Conservation (phyloP, 2,113 vertebrate species). For the Lipophrys pholis region DNA sequence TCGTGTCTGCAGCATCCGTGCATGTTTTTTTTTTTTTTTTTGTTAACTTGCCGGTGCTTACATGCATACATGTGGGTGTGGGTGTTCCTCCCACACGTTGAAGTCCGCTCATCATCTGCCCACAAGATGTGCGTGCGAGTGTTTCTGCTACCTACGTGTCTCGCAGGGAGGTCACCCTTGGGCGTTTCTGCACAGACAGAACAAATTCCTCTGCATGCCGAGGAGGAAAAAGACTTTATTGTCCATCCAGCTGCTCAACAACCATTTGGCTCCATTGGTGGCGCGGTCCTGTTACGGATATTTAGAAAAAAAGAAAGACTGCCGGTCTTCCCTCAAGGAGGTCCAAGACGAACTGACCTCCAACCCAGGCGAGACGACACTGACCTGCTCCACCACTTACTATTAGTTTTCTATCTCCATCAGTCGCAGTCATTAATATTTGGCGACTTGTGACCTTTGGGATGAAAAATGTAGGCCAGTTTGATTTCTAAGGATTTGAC, state of each 20-base stretch:
- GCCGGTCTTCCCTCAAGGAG: conserved; percentile 22
- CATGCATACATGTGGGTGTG: not conserved
- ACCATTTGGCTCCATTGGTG: not conserved
- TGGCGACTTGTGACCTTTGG: conserved; percentile 13
- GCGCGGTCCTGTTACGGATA: conserved; percentile 13
- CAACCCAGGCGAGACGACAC: not conserved
- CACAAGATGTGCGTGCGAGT: conserved; percentile 9
- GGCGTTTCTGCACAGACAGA: conserved; percentile 58
- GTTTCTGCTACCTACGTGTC: conserved; percentile 14
- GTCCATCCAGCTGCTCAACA: conserved; percentile 14
- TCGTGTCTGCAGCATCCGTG: not conserved
- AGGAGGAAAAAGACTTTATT: conserved; percentile 51
- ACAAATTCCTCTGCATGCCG: conserved; percentile 46
- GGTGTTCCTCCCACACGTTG: conserved; percentile 42
- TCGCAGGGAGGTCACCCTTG: conserved; percentile 45
- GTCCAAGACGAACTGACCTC: conserved; percentile 40
- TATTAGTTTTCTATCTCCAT: too few relatives aligned
- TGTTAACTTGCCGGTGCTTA: too few relatives aligned
- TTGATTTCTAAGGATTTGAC: not conserved
- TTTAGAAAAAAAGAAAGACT: conserved; percentile 8
- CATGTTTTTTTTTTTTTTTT: not conserved
- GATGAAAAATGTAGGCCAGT: not conserved
- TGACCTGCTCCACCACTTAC: conserved; percentile 11
- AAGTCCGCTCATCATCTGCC: conserved; percentile 47
- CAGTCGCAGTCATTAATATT: not conserved